Percentiles rank a stretch among this genome's conserved stretches.
Conservation (phyloP, 2,797 vertebrate species). For the Loris lydekkerianus region DNA sequence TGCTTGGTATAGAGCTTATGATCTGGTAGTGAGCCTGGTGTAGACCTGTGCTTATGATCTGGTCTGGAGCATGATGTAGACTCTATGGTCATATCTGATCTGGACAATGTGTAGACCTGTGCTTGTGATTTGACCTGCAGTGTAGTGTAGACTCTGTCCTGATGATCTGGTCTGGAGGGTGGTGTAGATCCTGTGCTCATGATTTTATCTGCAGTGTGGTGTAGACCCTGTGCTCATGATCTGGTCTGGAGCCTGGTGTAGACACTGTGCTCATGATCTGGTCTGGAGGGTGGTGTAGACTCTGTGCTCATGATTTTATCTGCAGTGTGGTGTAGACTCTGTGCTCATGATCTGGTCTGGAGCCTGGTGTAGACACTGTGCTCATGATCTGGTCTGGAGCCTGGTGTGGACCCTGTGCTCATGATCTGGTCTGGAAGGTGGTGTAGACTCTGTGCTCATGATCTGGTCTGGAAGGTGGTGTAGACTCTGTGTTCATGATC, state of each 20-base stretch:
- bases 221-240: neutral
- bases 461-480: too few species aligned
- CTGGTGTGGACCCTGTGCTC: too few species aligned
- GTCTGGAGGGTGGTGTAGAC: neutral
- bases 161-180: accelerated
- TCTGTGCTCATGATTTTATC: accelerated
- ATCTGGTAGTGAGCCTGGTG: neutral
- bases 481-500: too few species aligned
- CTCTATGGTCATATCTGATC: accelerated
- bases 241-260: neutral
- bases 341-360: neutral
- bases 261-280: neutral
- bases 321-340: neutral
- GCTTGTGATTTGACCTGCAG: accelerated
- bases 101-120: neutral
- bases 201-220: too few species aligned
- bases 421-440: accelerated
- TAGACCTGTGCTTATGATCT: neutral
- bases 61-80: neutral
- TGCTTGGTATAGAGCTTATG: neutral
- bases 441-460: neutral
- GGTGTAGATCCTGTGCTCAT: accelerated
- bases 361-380: too few species aligned
- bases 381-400: neutral
- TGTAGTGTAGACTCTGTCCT: neutral